Conservation (phyloP, 2,888 invertebrate species). For the Disparrhopalites patrizii region DNA sequence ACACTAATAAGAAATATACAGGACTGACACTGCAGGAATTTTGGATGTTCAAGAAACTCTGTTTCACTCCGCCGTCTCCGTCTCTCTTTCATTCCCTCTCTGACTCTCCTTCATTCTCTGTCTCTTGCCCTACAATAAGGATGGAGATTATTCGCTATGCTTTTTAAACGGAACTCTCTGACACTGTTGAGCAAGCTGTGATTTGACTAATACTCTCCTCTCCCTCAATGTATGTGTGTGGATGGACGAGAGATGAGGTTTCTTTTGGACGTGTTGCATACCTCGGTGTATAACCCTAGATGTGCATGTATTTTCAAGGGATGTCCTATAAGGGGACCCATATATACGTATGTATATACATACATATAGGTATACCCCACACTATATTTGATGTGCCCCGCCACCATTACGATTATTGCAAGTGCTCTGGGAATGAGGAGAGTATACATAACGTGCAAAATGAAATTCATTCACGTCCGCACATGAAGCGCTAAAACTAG, state of each 20-base stretch:
- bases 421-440: not conserved
- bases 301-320: not conserved
- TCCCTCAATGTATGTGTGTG: no score
- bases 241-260: no score
- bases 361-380: not conserved
- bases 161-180: constrained; percentile 1
- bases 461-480: constrained; percentile 16
- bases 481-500: constrained; percentile 11
- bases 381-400: not conserved
- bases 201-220: constrained; percentile 4
- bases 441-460: constrained; percentile 7
- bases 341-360: not conserved
- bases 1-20: not conserved
- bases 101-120: no score
- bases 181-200: constrained; percentile 3
- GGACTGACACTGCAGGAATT: constrained; percentile 6
- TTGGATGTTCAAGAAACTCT: not conserved
- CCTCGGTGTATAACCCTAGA: not conserved
- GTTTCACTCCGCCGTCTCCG: no score
- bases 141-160: constrained; percentile 3
- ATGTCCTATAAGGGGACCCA: not conserved
- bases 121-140: no score
- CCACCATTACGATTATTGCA: not conserved
- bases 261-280: no score
- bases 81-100: no score